Conservation (phyloP, 2,113 vertebrate species). For the Chloropsis hardwickii region DNA sequence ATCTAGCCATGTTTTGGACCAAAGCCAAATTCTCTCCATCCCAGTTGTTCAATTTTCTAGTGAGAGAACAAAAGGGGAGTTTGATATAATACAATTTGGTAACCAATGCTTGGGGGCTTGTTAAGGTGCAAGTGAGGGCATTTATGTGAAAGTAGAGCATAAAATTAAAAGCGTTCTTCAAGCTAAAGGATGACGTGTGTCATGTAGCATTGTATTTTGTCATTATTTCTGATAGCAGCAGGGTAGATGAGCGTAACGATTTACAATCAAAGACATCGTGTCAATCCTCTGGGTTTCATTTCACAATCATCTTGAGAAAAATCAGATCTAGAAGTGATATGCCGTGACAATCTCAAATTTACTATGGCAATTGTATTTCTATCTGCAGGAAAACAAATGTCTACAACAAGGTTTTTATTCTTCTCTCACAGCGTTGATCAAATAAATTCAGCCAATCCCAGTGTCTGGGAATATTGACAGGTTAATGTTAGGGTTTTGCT, state of each 20-base stretch:
- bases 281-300: slow-evolving; percentile 5
- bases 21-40: slow-evolving; percentile 63
- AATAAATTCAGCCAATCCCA: not conserved
- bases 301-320: slow-evolving; percentile 14
- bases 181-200: not conserved
- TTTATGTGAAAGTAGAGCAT: slow-evolving; percentile 39
- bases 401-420: not conserved
- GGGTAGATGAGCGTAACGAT: not conserved
- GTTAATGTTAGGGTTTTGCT: not conserved
- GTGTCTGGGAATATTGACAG: not conserved
- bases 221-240: not conserved
- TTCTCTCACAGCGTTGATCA: not conserved
- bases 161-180: slow-evolving; percentile 55
- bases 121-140: slow-evolving; percentile 62
- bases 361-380: not conserved
- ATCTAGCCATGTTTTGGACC: slow-evolving; percentile 69
- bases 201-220: not conserved
- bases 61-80: slow-evolving; percentile 54
- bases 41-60: slow-evolving; percentile 75
- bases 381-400: not conserved
- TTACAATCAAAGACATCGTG: not conserved
- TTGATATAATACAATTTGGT: slow-evolving; percentile 44
- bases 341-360: not conserved
- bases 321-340: not conserved
- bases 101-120: slow-evolving; percentile 69